A percentile compares a stretch with the other conserved stretches of the same genome.
Conservation (phyloP, 2,113 vertebrate species). For the Hypomesus transpacificus region DNA sequence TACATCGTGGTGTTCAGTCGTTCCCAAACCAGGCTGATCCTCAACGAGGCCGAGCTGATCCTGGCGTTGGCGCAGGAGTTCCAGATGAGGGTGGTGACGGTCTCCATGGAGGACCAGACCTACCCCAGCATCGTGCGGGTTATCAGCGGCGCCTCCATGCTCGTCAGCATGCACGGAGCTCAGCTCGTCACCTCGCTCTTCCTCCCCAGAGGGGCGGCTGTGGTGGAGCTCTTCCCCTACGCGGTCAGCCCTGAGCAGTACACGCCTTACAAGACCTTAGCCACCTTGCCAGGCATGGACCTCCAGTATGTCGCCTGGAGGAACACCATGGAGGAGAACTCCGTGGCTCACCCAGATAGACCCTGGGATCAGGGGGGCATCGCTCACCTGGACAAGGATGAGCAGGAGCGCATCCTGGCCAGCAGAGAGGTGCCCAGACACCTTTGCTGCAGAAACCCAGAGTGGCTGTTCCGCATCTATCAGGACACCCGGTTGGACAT, state of each 20-base stretch:
- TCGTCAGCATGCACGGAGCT: slow-evolving; percentile 96
- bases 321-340: slow-evolving; percentile 82
- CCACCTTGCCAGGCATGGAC: slow-evolving; percentile 91
- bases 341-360: slow-evolving; percentile 81
- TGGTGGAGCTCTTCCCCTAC: slow-evolving; percentile 94
- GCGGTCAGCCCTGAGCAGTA: slow-evolving; percentile 96
- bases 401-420: slow-evolving; percentile 84
- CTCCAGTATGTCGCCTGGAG: slow-evolving; percentile 92
- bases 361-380: slow-evolving; percentile 97
- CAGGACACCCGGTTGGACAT: slow-evolving; percentile 94
- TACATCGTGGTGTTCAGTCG: slow-evolving; percentile 94
- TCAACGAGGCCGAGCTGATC: slow-evolving; percentile 94
- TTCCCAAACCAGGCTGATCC: slow-evolving; percentile 85
- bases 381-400: slow-evolving; percentile 80
- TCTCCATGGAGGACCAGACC: slow-evolving; percentile 89
- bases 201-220: slow-evolving; percentile 84
- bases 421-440: slow-evolving; percentile 89
- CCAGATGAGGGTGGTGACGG: slow-evolving; percentile 89
- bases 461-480: slow-evolving; percentile 98
- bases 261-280: slow-evolving; percentile 91
- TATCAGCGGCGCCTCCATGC: slow-evolving; percentile 84
- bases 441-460: slow-evolving; percentile 92
- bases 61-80: slow-evolving; percentile 91
- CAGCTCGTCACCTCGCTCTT: slow-evolving; percentile 91
- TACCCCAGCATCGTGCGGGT: slow-evolving; percentile 82